Evolutionary conservation across 2,113 vertebrate genomes (phyloP).

Genomic region (Eptesicus fuscus): DNA sequence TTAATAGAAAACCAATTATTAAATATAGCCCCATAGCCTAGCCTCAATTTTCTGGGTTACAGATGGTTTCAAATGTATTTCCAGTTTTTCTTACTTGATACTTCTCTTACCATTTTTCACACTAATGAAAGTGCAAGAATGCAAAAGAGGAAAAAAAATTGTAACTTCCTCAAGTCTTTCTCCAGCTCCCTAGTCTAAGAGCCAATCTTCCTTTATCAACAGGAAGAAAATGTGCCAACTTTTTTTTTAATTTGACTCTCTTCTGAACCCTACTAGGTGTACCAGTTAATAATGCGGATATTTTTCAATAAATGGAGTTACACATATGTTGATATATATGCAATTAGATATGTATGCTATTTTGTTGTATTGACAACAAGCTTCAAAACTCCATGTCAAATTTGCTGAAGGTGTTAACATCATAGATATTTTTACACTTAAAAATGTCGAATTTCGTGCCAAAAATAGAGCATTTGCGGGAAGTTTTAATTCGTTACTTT

Average conservation of each 20-base stretch:
- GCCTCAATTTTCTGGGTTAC: neutral
- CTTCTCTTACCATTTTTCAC: neutral
- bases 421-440: too few species aligned
- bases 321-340: too few species aligned
- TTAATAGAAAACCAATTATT: constrained; percentile 14
- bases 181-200: neutral
- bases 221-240: neutral
- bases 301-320: too few species aligned
- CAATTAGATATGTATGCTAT: too few species aligned
- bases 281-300: too few species aligned
- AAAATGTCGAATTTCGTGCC: too few species aligned
- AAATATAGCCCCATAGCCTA: neutral
- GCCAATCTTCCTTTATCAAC: neutral
- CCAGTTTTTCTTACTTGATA: neutral
- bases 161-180: neutral
- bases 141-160: neutral
- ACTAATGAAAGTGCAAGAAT: neutral
- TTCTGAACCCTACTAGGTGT: neutral
- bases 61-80: neutral
- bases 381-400: too few species aligned
- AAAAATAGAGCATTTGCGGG: too few species aligned
- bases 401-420: too few species aligned
- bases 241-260: neutral
- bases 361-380: too few species aligned
- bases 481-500: too few species aligned